Evolutionary conservation across 2,888 invertebrate genomes (phyloP).

Genomic region (Cynaeus angustus): DNA sequence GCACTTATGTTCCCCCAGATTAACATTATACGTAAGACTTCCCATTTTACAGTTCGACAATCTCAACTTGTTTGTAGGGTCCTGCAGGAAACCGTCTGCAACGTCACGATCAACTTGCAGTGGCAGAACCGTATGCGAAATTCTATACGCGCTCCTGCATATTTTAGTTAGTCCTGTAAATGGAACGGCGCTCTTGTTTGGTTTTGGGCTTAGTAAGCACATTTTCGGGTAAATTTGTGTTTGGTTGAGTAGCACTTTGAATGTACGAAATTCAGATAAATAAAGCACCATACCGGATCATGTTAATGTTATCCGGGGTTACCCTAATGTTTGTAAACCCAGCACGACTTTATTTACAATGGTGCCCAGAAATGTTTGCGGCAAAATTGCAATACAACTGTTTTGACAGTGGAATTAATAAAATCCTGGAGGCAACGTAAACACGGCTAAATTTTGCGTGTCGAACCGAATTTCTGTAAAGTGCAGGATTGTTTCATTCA

Average conservation of each 20-base stretch:
- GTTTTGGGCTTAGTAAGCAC: constrained; percentile 62
- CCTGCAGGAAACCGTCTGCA: not conserved
- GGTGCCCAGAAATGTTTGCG: constrained; percentile 29
- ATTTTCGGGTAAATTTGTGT: constrained; percentile 62
- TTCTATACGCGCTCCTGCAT: constrained; percentile 59
- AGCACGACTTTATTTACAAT: constrained; percentile 46
- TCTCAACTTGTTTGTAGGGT: constrained; percentile 32
- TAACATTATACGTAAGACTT: constrained; percentile 48
- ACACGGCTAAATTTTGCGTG: constrained; percentile 16
- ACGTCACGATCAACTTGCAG: constrained; percentile 43
- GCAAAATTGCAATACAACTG: constrained; percentile 41
- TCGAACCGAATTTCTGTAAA: not conserved
- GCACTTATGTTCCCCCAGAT: constrained; percentile 52
- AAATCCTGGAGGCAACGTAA: constrained; percentile 25
- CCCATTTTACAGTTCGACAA: constrained; percentile 40
- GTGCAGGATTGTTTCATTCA: constrained; percentile 10
- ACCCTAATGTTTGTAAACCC: constrained; percentile 52
- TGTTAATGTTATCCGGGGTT: constrained; percentile 58
- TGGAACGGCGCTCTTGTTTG: constrained; percentile 61
- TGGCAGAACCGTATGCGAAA: constrained; percentile 52
- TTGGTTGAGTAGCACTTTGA: constrained; percentile 61
- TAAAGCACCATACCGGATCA: constrained; percentile 59
- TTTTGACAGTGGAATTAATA: constrained; percentile 38
- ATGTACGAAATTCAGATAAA: constrained; percentile 61
- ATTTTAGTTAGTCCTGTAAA: constrained; percentile 61